These are phyloP conservation scores for Miniopterus natalensis DNA, from an alignment of 2,113 vertebrate species.

Conservation along the genomic window DNA sequence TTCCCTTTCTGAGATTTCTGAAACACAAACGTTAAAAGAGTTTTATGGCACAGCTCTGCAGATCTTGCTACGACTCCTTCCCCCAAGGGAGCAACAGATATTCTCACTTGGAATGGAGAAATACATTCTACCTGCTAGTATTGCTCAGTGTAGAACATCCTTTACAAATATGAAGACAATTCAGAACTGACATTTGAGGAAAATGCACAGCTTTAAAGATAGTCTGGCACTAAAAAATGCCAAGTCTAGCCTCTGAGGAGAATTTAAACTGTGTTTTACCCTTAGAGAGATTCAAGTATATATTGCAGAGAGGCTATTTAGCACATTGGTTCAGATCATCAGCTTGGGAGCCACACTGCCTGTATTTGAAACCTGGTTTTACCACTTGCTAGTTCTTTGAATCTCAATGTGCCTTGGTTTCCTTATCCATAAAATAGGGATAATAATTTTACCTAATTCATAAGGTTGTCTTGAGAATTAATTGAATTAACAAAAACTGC, in stretches of 20 bases:
- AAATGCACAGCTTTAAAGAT: neutral
- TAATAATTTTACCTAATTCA: constrained; percentile 26
- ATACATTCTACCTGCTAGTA: neutral
- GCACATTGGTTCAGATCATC: neutral
- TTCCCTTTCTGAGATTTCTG: neutral
- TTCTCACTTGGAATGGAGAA: neutral
- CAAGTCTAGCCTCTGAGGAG: neutral
- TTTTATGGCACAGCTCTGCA: neutral
- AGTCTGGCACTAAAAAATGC: neutral
- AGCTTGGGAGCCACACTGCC: neutral
- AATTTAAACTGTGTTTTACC: neutral
- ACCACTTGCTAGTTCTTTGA: neutral
- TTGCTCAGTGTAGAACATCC: neutral
- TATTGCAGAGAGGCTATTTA: neutral
- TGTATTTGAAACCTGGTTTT: constrained; percentile 28
- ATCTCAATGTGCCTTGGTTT: neutral
- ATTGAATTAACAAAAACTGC: constrained; percentile 24
- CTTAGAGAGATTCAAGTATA: neutral
- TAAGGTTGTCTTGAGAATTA: neutral
- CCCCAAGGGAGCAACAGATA: neutral
- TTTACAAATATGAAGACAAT: neutral
- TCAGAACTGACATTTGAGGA: neutral
- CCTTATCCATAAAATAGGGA: neutral
- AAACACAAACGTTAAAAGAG: neutral
- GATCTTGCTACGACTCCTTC: neutral